Conservation (phyloP, 2,113 vertebrate genomes). For the Pardalotus punctatus region DNA sequence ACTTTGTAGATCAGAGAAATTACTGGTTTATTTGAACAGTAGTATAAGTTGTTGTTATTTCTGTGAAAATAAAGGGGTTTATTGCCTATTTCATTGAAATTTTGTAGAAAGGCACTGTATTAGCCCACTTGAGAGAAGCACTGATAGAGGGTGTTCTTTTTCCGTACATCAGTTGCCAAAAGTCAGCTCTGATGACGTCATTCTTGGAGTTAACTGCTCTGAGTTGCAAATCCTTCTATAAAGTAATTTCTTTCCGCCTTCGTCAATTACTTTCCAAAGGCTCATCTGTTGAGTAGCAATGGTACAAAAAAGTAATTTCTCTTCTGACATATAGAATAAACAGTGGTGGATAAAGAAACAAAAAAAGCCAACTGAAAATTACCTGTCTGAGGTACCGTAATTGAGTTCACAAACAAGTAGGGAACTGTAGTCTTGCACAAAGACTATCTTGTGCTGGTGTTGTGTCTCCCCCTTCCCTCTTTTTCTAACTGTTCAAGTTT, state of each 20-base stretch:
- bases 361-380: background rate
- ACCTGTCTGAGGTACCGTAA: background rate
- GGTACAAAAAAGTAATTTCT: background rate
- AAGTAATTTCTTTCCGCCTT: background rate
- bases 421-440: background rate
- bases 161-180: background rate
- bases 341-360: background rate
- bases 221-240: background rate
- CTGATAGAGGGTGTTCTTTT: background rate
- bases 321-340: background rate
- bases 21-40: background rate
- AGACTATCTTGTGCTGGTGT: background rate
- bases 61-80: background rate
- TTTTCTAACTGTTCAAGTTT: background rate
- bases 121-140: background rate
- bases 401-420: background rate
- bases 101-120: background rate
- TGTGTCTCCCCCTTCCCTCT: too few species aligned
- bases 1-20: background rate
- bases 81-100: background rate
- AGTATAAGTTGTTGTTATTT: background rate
- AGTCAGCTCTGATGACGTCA: background rate
- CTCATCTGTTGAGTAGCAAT: background rate
- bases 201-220: background rate
- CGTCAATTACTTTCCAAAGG: background rate